These are phyloP conservation scores for Drosophila nigricruria DNA, from an alignment of 2,888 invertebrate genomes.

Conservation along the genomic window DNA sequence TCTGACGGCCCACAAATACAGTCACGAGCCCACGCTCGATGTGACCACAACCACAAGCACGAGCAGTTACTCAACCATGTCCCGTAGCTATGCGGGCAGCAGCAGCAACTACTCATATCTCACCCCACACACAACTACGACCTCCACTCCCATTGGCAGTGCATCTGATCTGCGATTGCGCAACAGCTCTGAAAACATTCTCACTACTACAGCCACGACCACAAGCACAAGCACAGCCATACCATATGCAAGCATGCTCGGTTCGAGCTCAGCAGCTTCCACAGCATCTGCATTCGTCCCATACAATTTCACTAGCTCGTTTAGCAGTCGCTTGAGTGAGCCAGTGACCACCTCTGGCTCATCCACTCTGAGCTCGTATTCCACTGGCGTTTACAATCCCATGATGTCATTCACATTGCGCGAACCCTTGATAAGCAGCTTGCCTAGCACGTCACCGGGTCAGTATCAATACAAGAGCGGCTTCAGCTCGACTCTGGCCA, in stretches of 20 bases:
- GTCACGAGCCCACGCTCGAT: constrained; percentile 29
- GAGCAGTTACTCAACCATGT: constrained; percentile 53
- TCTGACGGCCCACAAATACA: constrained; percentile 30
- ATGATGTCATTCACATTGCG: constrained; percentile 75
- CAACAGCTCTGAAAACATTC: constrained; percentile 76
- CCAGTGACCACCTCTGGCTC: constrained; percentile 34
- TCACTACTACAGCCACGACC: not conserved
- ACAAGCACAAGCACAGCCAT: constrained; percentile 19
- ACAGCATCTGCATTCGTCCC: constrained; percentile 51
- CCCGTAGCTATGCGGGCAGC: constrained; percentile 58
- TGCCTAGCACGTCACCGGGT: constrained; percentile 29
- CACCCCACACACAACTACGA: constrained; percentile 31
- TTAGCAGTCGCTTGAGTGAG: constrained; percentile 46
- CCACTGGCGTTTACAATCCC: constrained; percentile 77
- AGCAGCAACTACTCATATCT: constrained; percentile 74
- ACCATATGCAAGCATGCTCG: constrained; percentile 43
- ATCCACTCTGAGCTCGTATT: constrained; percentile 49
- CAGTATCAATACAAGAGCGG: constrained; percentile 61
- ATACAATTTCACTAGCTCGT: constrained; percentile 53
- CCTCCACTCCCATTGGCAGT: constrained; percentile 18
- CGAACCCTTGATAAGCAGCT: constrained; percentile 57
- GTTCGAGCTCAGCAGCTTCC: not conserved
- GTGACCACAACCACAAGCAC: constrained; percentile 17
- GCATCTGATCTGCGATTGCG: constrained; percentile 59
- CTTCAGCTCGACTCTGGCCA: constrained; percentile 37